Evolutionary conservation across 1,140 invertebrate species (phyloP), one percentile per base, ranked within the genome.

Genomic region (Bicyclus anynana): DNA sequence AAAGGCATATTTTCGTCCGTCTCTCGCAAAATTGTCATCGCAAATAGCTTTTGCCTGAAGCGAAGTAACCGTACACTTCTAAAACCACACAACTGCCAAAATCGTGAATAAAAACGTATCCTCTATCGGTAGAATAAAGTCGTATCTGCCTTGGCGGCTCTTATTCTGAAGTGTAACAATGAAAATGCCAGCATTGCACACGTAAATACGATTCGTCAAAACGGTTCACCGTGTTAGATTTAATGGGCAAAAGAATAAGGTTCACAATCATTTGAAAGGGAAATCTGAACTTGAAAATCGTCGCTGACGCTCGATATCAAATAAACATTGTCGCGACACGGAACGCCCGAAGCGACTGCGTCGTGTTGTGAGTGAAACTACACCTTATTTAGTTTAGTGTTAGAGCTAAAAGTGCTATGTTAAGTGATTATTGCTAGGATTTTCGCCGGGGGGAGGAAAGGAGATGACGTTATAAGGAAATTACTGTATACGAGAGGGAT

Each of bases 241-340:
- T 74, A 77, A 79, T 72, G 47, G 5, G 16, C 56, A 66, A 72
- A 59, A 58, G 48, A 71, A 77, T 84, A 85, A 83, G 78, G 84
- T 80, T 59, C 67, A 83, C 67, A 83, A 75, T 87, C 72, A 70
- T 60, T 73, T 78, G 80, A 72, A 72, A 69, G 67, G 61, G 62
- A 79, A 83, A 85, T 84, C 80, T 88, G 85, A 88, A 86, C 85
- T 88, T 88, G 83, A 88, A 88, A 88, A 84, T 84, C 81, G 81
- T 84, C 80, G 78, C 73, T 85, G 84, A 87, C 81, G 84, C 83
- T 87, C 83, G 76, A 87, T 87, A 87, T 87, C 84, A 87, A 87
- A 87, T 87, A 87, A 87, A 86, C 78, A 74, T 68, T 65, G 64
- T 59, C 62, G 38, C 62, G 53, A 59, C 63, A 44, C 67, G 51